Conservation (phyloP, 1,140 invertebrate species). For the Drosophila parabipectinata region DNA sequence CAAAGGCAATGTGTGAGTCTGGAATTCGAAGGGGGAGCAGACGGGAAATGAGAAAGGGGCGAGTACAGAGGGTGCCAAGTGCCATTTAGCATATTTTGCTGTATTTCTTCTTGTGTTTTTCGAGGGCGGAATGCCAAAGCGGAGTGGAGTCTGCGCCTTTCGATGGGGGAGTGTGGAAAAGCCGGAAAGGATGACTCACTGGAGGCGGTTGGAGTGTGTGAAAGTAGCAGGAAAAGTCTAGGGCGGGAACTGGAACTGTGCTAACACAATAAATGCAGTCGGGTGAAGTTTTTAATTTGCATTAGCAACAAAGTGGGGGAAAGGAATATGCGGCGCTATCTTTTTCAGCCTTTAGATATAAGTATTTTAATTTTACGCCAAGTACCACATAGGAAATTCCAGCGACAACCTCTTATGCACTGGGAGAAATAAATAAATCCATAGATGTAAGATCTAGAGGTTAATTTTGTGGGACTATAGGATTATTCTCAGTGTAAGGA, state of each 20-base stretch:
- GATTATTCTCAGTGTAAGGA: constrained; percentile 15
- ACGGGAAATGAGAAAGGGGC: neutral
- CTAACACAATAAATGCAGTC: constrained; percentile 65
- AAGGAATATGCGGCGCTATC: constrained; percentile 15
- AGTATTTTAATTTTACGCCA: constrained; percentile 68
- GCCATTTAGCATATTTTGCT: constrained; percentile 72
- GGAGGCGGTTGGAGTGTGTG: constrained; percentile 5
- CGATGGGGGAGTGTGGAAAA: constrained; percentile 12
- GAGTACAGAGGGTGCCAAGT: constrained; percentile 47
- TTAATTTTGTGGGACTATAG: too few species aligned
- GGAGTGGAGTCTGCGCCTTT: constrained; percentile 38
- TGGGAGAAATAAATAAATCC: neutral
- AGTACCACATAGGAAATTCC: constrained; percentile 41
- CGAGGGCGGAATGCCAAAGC: constrained; percentile 17
- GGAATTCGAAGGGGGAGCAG: neutral
- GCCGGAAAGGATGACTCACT: constrained; percentile 20
- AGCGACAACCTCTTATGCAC: constrained; percentile 20
- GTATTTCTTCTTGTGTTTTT: constrained; percentile 18
- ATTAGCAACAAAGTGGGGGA: constrained; percentile 15
- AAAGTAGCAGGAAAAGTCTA: constrained; percentile 26
- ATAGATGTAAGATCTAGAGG: neutral
- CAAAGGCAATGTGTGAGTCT: constrained; percentile 48
- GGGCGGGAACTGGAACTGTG: constrained; percentile 11
- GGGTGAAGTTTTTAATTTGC: constrained; percentile 66
- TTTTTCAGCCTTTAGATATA: constrained; percentile 15